Conservation (phyloP, 2,888 invertebrate species). For the Pseudococcus longispinus region DNA sequence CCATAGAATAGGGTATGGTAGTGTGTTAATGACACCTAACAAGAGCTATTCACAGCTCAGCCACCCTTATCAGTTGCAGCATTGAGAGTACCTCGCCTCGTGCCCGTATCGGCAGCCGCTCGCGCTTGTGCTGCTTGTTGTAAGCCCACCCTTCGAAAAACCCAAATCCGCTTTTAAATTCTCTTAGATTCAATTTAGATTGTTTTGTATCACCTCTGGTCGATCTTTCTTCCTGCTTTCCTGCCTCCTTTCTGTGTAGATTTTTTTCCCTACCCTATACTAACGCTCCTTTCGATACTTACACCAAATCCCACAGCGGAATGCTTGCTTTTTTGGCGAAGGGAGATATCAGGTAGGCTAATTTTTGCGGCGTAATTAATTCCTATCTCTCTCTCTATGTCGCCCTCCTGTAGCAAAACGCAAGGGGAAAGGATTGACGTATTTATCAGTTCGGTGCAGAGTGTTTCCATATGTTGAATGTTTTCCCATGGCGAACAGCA, state of each 20-base stretch:
- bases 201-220: slow-evolving; percentile 38
- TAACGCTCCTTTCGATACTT: background rate
- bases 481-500: background rate
- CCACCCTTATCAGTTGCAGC: slow-evolving; percentile 55
- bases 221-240: background rate
- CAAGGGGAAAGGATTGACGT: background rate
- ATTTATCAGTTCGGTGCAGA: background rate
- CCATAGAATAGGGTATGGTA: slow-evolving; percentile 33
- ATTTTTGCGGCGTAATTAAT: slow-evolving; percentile 12
- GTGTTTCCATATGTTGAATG: background rate
- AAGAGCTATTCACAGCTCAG: slow-evolving; percentile 58
- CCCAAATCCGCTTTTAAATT: slow-evolving; percentile 55
- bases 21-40: slow-evolving; percentile 59
- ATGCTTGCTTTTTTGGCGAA: background rate
- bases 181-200: slow-evolving; percentile 56
- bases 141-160: slow-evolving; percentile 39
- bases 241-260: no score
- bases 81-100: slow-evolving; percentile 37
- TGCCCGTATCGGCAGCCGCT: slow-evolving; percentile 44
- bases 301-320: background rate
- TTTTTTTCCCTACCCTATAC: background rate
- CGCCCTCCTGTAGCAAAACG: no score
- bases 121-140: background rate
- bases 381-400: background rate
- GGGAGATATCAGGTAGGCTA: slow-evolving; percentile 6